Evolutionary conservation across 2,888 invertebrate genomes (phyloP), one percentile per base, ranked within the genome.

Genomic region (Ligdia adustata): DNA sequence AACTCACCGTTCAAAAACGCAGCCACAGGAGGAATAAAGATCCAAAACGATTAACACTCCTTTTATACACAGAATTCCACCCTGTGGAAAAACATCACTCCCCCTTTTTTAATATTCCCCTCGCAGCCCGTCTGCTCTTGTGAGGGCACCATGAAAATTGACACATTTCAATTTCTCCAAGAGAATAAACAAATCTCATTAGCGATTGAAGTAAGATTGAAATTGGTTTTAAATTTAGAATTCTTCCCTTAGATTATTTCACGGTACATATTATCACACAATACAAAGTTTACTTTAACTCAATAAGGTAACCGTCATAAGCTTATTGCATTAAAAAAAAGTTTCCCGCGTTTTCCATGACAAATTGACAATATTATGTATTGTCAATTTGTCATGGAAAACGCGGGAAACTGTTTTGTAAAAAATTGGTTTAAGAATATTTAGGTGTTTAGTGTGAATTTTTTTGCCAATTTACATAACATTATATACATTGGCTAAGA

Each of bases 21-120:
- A 41, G 35, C 43, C 55, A 41, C 37, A 40, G 40, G 41, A 32
- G 57, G 69, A 86, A 75, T 84, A 79, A 51, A 41, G 12, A 11
- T 48, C 35, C n/a, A 48, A 56, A 63, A 59, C 50, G 57, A 51
- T 57, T 60, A 55, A 66, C 45, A 42, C 62, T 22, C 51, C 66
- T 81, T 88, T 72, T 89, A 87, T 82, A 85, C 16, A 5, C 26
- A 50, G 57, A 22, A 22, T 50, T 47, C 48, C 57, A 54, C 60
- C 67, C 63, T 35, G 43, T 62, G 57, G 50, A 66, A 80, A 78
- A 82, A 82, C 73, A 82, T 65, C 64, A 60, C 69, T 69, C 75
- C 76, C 84, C 81, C 86, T 82, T 77, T 62, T 80, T 89, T 86
- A 89, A 88, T 89, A 90, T 90, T 89, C 89, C 79, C 80, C 82